phyloP scores from a whole-genome alignment of 2,888 invertebrate species.

The Acronicta leporina region DNA sequence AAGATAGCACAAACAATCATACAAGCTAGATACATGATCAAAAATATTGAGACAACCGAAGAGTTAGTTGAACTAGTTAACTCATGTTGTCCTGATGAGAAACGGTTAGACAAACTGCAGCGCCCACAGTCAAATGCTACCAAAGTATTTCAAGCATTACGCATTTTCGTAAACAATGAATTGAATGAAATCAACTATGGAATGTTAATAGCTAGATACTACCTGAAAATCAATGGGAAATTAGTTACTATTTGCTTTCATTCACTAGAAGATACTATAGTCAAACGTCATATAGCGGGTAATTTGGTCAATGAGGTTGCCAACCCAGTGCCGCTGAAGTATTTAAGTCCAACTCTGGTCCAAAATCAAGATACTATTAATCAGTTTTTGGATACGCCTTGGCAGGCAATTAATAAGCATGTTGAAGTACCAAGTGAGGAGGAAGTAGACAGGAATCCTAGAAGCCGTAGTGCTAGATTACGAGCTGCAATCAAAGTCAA shows the following conservation, averaged over 20 bases:
- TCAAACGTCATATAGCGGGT: constrained; percentile 96
- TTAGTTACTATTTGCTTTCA: constrained; percentile 96
- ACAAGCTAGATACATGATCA: constrained; percentile 93
- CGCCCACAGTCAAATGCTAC: constrained; percentile 95
- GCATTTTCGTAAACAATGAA: constrained; percentile 99
- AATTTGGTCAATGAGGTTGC: constrained; percentile 92
- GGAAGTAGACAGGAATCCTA: constrained; percentile 94
- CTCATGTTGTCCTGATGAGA: constrained; percentile 88
- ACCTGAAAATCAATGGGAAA: constrained; percentile 93
- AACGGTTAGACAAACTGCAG: constrained; percentile 92
- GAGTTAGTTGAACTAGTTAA: constrained; percentile 94
- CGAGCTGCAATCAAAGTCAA: constrained; percentile 94
- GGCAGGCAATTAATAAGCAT: constrained; percentile 95
- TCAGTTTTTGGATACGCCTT: constrained; percentile 90
- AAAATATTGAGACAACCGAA: constrained; percentile 93
- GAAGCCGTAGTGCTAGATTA: constrained; percentile 96
- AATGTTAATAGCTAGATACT: constrained; percentile 93
- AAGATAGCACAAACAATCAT: constrained; percentile 96
- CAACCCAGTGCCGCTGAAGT: constrained; percentile 92
- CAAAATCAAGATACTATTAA: constrained; percentile 90
- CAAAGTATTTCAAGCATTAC: constrained; percentile 96
- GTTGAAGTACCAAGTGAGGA: constrained; percentile 92
- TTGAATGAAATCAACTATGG: constrained; percentile 98
- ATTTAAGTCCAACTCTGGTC: constrained; percentile 90
- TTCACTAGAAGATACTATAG: constrained; percentile 97